phyloP scores from a whole-genome alignment of 2,888 invertebrate species.

The Lycaena phlaeas region DNA sequence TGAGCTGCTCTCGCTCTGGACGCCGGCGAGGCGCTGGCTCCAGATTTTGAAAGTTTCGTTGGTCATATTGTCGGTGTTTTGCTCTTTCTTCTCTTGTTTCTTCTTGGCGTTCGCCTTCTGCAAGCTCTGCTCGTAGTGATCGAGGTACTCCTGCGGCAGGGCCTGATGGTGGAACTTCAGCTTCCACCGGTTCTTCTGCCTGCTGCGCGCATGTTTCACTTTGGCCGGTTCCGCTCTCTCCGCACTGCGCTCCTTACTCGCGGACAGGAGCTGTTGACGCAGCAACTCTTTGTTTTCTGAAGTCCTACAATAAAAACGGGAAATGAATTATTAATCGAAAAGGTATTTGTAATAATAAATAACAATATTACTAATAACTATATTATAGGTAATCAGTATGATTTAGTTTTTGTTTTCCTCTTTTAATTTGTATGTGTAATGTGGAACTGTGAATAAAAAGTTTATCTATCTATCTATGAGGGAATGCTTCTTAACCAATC shows the following conservation, averaged over 20 bases:
- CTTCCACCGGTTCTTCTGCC: constrained; percentile 81
- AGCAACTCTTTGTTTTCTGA: constrained; percentile 61
- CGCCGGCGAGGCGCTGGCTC: constrained; percentile 82
- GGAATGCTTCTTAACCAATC: too few relatives aligned
- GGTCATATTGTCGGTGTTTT: constrained; percentile 54
- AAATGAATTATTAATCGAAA: background rate
- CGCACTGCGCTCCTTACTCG: constrained; percentile 48
- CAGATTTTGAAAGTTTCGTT: constrained; percentile 81
- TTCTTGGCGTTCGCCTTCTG: constrained; percentile 63
- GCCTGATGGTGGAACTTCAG: constrained; percentile 87
- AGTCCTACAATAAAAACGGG: constrained; percentile 35
- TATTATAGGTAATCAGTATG: too few relatives aligned
- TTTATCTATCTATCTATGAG: too few relatives aligned
- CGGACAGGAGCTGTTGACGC: constrained; percentile 54
- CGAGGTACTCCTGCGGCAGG: constrained; percentile 82
- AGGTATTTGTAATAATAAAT: background rate
- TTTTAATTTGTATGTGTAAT: too few relatives aligned
- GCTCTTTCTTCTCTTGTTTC: constrained; percentile 49
- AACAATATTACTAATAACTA: too few relatives aligned
- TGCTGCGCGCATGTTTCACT: constrained; percentile 47
- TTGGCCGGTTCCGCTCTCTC: constrained; percentile 45
- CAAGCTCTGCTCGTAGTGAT: constrained; percentile 83
- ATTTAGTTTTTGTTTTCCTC: too few relatives aligned
- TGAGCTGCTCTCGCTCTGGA: constrained; percentile 73
- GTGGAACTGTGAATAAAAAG: too few relatives aligned